phyloP scores from a whole-genome alignment of 2,113 vertebrate genomes.

The Marmota flaviventris region DNA sequence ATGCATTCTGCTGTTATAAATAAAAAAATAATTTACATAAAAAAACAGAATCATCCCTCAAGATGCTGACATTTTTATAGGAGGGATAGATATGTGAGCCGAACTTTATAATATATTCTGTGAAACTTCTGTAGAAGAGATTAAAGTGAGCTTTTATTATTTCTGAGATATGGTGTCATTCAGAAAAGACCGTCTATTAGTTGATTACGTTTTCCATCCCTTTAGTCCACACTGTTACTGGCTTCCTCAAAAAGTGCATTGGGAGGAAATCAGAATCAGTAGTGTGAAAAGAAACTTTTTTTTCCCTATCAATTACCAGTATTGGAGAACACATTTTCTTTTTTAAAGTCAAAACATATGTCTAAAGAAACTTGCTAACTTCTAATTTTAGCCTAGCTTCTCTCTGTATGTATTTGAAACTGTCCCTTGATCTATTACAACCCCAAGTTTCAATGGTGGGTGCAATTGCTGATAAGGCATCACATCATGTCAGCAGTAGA shows the following conservation, averaged over 20 bases:
- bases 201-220: background rate
- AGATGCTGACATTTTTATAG: background rate
- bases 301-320: background rate
- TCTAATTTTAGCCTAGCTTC: background rate
- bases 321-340: background rate
- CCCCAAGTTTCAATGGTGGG: background rate
- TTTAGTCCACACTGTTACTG: background rate
- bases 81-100: background rate
- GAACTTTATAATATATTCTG: background rate
- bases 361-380: background rate
- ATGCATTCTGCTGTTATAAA: too few relatives aligned
- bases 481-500: background rate
- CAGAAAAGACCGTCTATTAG: background rate
- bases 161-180: background rate
- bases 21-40: too few relatives aligned
- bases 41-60: background rate
- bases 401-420: background rate
- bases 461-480: background rate
- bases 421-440: background rate
- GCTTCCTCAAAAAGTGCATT: constrained; percentile 55
- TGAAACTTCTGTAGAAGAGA: background rate
- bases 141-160: background rate
- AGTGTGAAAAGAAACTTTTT: background rate
- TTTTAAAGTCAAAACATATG: background rate
- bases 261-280: constrained; percentile 42